These are phyloP conservation scores for Istiophorus platypterus DNA, from an alignment of 2,113 vertebrate species.

Conservation along the genomic window DNA sequence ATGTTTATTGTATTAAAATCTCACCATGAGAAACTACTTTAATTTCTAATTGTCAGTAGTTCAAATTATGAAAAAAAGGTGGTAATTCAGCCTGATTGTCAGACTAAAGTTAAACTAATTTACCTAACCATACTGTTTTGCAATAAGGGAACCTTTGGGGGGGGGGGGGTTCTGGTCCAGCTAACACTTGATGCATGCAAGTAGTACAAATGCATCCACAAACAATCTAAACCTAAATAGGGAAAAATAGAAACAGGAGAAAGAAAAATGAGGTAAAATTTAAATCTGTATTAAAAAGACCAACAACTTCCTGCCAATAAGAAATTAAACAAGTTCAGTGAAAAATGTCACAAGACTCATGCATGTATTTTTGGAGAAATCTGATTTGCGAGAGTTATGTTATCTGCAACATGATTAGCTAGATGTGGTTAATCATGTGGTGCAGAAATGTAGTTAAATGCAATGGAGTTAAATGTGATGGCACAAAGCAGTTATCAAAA, in stretches of 20 bases:
- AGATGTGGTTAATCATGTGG: slow-evolving; percentile 34
- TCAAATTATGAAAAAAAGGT: neutral
- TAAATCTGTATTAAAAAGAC: neutral
- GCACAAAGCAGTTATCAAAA: slow-evolving; percentile 1
- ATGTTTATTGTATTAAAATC: neutral
- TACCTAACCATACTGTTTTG: neutral
- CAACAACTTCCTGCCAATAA: neutral
- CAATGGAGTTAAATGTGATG: slow-evolving; percentile 14
- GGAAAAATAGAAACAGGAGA: neutral
- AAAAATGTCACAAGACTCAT: slow-evolving; percentile 11
- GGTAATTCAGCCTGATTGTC: neutral
- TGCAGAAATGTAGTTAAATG: slow-evolving; percentile 30
- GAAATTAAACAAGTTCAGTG: neutral
- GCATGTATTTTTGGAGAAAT: neutral
- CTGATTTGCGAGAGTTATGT: slow-evolving; percentile 1
- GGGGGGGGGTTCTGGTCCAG: too few species aligned
- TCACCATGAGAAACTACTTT: neutral
- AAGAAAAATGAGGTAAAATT: too few species aligned
- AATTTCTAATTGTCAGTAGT: too few species aligned
- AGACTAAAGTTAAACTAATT: neutral
- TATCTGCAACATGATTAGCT: slow-evolving; percentile 3
- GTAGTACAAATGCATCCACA: neutral
- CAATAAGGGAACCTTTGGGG: neutral
- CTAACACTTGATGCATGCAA: neutral
- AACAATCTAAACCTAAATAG: neutral